Evolutionary conservation across 2,113 vertebrate species (phyloP), one percentile per base, ranked within the genome.

Genomic region (Corvus cornix): DNA sequence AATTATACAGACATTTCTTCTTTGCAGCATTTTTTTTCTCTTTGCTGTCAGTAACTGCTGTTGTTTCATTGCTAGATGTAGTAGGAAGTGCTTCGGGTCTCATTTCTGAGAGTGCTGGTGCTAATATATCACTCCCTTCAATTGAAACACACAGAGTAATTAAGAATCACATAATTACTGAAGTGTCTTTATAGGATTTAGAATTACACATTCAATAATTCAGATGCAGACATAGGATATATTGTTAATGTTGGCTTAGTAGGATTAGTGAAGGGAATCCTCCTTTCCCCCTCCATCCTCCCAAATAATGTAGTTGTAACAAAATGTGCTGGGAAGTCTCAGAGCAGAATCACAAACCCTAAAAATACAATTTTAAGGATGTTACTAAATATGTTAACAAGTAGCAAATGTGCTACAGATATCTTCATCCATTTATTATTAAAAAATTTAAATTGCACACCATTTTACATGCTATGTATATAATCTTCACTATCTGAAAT

Each of bases 1-100:
- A 99, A 98, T 99, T 99, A 96, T 99, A 99, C 69, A 99, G 98
- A 98, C 99, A 99, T 97, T 99, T 99, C 98, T 99, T 99, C 98
- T 99, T 99, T 64, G 98, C 98, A 70, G 98, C 93, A 33, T 96
- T 98, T 98, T 99, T 99, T 95, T 98, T 99, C 97, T 99, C 99
- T 94, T 99, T 99, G 94, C 98, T 97, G 58, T 99, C 99, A 28
- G 97, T 90, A 35, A 97, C 97, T 30, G 97, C 89, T 37, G 98
- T 95, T 78, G 96, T 94, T 87, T 99, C 98, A 22, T 94, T 98
- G 93, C 98, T 98, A 48, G 98, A 96, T 33, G 98, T 98, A 35
- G 98, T 97, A n/a, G 99, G 98, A 95, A 99, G 98, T 60, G 98
- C 96, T 87, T 99, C 99, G 0, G 98, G 97, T 83, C 98, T 97